These are phyloP conservation scores for Eugnorisma glareosa DNA, from an alignment of 2,888 invertebrate genomes.

Conservation along the genomic window DNA sequence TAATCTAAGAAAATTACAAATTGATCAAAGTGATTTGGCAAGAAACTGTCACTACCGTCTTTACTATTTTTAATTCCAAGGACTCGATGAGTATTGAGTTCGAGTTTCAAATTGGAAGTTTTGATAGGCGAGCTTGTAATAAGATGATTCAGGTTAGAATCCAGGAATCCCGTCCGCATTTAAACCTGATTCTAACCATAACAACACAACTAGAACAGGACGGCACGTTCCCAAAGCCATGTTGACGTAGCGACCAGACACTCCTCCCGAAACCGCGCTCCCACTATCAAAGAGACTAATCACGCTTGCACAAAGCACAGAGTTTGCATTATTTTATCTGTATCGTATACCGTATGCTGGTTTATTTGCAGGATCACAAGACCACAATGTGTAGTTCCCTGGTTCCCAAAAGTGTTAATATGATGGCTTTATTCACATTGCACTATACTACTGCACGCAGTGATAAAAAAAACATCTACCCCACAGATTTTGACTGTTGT, in stretches of 20 bases:
- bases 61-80: background rate
- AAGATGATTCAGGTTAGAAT: background rate
- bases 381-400: constrained; percentile 44
- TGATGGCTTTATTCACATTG: constrained; percentile 49
- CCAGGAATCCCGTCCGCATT: background rate
- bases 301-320: constrained; percentile 72
- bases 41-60: background rate
- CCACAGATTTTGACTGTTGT: background rate
- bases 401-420: constrained; percentile 14
- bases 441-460: background rate
- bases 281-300: constrained; percentile 58
- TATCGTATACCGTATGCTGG: constrained; percentile 45
- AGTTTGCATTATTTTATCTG: constrained; percentile 56
- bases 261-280: constrained; percentile 48
- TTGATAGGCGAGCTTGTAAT: background rate
- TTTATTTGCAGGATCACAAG: constrained; percentile 65
- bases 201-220: background rate
- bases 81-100: background rate
- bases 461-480: background rate
- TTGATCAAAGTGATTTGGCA: background rate
- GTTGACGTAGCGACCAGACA: constrained; percentile 13
- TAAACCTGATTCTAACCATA: background rate
- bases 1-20: background rate
- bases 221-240: background rate
- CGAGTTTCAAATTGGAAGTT: background rate